Evolutionary conservation across 2,113 vertebrate genomes (phyloP).

Genomic region (Chiloscyllium plagiosum): DNA sequence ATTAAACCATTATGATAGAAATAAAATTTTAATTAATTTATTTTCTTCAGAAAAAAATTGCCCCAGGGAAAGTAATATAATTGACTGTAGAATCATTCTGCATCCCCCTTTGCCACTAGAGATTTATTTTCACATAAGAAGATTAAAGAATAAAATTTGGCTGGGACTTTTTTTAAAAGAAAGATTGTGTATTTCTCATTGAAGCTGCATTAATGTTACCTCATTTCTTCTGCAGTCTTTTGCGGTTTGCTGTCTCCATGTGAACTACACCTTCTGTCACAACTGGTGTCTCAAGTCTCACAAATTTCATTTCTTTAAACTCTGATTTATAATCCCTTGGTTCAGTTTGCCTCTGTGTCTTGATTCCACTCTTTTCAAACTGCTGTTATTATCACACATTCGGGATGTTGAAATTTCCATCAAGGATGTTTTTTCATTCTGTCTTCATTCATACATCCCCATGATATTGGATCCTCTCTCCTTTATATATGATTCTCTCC

Average conservation of each 20-base stretch:
- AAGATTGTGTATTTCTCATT: background rate
- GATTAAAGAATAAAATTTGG: background rate
- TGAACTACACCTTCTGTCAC: background rate
- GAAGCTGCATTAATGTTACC: background rate
- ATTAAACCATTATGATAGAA: background rate
- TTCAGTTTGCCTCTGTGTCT: background rate
- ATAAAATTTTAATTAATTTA: slow-evolving; percentile 11
- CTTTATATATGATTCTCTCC: background rate
- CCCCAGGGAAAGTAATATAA: background rate
- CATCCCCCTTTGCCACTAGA: background rate
- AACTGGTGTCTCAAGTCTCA: background rate
- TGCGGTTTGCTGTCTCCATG: background rate
- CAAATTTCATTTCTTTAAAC: background rate
- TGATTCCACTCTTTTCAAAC: background rate
- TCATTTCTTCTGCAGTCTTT: background rate
- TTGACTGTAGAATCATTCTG: background rate
- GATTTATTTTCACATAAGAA: background rate
- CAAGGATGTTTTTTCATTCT: background rate
- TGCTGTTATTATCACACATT: background rate
- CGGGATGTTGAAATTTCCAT: background rate
- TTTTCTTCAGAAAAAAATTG: background rate
- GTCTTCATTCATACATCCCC: background rate
- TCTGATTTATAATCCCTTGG: background rate
- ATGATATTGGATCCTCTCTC: background rate
- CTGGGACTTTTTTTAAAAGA: background rate